These are phyloP conservation scores for Pocillopora grandis DNA, from an alignment of 92 coral and sea anemone species.

Conservation along the genomic window DNA sequence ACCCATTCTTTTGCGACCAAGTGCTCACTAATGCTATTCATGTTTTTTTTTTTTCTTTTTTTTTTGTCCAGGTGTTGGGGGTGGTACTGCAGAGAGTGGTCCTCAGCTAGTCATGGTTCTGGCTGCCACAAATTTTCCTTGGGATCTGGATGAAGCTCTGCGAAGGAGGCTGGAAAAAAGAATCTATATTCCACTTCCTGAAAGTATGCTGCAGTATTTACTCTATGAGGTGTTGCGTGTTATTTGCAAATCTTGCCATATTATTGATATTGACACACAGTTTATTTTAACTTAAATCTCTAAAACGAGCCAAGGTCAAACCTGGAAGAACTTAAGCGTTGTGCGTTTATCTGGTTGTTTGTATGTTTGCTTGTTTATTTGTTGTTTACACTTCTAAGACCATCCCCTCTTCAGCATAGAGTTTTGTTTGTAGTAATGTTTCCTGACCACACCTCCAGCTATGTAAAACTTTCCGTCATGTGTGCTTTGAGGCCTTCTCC, in stretches of 20 bases:
- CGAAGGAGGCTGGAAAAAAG: slow-evolving; percentile 95
- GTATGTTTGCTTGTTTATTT: too few species aligned
- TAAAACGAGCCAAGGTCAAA: too few species aligned
- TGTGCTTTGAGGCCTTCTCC: too few species aligned
- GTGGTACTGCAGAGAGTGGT: slow-evolving; percentile 74
- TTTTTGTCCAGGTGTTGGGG: slow-evolving; percentile 78
- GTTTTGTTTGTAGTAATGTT: too few species aligned
- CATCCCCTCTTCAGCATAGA: too few species aligned
- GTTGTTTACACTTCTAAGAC: too few species aligned
- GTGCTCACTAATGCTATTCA: too few species aligned
- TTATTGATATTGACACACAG: neutral
- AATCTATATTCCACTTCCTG: slow-evolving; percentile 94
- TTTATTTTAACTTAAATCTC: neutral
- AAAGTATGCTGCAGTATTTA: slow-evolving; percentile 51
- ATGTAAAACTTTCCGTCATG: too few species aligned
- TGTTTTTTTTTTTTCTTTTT: neutral
- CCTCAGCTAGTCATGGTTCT: slow-evolving; percentile 92
- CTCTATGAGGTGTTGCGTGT: neutral
- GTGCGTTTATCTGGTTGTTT: too few species aligned
- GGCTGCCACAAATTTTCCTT: slow-evolving; percentile 98
- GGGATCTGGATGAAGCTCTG: slow-evolving; percentile 99
- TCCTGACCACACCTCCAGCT: too few species aligned
- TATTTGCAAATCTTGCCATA: neutral
- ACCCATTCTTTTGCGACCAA: too few species aligned
- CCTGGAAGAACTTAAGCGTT: too few species aligned